phyloP scores from a whole-genome alignment of 2,888 invertebrate genomes.

The Eudasyphora cyanicolor region DNA sequence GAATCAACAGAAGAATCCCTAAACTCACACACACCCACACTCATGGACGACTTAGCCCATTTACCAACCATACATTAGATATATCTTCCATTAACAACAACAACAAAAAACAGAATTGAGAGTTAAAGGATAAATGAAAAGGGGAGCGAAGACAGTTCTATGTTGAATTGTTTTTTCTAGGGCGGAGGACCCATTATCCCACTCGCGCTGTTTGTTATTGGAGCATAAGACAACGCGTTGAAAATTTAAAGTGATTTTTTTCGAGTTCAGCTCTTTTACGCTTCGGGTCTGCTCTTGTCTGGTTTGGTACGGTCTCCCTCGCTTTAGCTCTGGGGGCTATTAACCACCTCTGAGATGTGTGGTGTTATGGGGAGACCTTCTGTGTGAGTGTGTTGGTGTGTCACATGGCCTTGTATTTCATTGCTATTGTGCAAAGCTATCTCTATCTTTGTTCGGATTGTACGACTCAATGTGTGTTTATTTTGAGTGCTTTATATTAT shows the following conservation, averaged over 20 bases:
- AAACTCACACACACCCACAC: background rate
- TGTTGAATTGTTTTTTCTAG: background rate
- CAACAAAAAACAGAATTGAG: background rate
- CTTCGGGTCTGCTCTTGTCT: slow-evolving; percentile 1
- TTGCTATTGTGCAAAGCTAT: background rate
- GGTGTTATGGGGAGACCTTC: too few relatives aligned
- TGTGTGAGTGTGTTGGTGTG: too few relatives aligned
- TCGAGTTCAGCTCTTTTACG: background rate
- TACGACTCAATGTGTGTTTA: background rate
- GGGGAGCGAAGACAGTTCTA: background rate
- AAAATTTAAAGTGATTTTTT: slow-evolving; percentile 50
- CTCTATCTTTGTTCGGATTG: background rate
- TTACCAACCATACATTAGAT: background rate
- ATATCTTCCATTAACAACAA: slow-evolving; percentile 2
- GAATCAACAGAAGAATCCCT: slow-evolving; percentile 19
- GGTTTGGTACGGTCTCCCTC: too few relatives aligned
- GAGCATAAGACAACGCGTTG: slow-evolving; percentile 48
- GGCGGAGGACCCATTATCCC: background rate
- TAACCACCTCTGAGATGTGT: background rate
- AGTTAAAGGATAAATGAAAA: background rate
- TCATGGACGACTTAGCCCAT: background rate
- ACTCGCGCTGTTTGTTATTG: slow-evolving; percentile 41
- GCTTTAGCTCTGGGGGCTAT: slow-evolving; percentile 7
- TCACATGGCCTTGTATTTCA: slow-evolving; percentile 6
- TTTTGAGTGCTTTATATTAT: background rate